phyloP scores from a whole-genome alignment of 2,888 invertebrate genomes.

The Miltochrista miniata region DNA sequence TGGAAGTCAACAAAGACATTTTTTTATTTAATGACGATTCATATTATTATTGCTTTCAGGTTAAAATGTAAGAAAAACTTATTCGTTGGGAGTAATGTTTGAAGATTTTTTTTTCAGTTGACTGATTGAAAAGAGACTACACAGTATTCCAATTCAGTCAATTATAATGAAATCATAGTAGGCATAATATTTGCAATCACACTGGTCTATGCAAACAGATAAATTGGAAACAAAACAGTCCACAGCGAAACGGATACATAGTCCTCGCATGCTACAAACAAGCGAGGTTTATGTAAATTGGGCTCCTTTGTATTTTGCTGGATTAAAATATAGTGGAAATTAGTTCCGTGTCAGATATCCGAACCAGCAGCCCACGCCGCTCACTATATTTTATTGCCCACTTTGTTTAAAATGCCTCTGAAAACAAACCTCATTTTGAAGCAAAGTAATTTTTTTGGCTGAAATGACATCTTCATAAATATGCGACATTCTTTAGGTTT shows the following conservation, averaged over 20 bases:
- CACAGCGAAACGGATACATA: slow-evolving; percentile 71
- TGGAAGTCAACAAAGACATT: too few relatives aligned
- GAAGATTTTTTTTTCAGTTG: too few relatives aligned
- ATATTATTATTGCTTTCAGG: too few relatives aligned
- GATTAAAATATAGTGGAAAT: slow-evolving; percentile 82
- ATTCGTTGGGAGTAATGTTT: too few relatives aligned
- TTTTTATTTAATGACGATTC: too few relatives aligned
- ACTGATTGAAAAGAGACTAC: too few relatives aligned
- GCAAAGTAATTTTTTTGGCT: slow-evolving; percentile 34
- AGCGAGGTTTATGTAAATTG: slow-evolving; percentile 82
- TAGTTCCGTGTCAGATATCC: slow-evolving; percentile 81
- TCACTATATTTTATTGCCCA: slow-evolving; percentile 69
- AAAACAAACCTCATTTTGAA: slow-evolving; percentile 40
- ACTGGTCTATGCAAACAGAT: slow-evolving; percentile 59
- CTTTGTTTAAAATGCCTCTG: slow-evolving; percentile 60
- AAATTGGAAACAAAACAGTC: slow-evolving; percentile 66
- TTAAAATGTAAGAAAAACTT: too few relatives aligned
- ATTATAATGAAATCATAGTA: slow-evolving; percentile 30
- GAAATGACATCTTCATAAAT: neutral
- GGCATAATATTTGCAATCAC: slow-evolving; percentile 51
- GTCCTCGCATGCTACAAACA: slow-evolving; percentile 80
- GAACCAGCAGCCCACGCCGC: slow-evolving; percentile 49
- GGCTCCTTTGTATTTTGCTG: slow-evolving; percentile 79
- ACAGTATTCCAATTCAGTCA: slow-evolving; percentile 11
- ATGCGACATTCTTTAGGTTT: neutral